Conservation (phyloP, 2,797 vertebrate genomes). For the Sebastes hopkinsi region DNA sequence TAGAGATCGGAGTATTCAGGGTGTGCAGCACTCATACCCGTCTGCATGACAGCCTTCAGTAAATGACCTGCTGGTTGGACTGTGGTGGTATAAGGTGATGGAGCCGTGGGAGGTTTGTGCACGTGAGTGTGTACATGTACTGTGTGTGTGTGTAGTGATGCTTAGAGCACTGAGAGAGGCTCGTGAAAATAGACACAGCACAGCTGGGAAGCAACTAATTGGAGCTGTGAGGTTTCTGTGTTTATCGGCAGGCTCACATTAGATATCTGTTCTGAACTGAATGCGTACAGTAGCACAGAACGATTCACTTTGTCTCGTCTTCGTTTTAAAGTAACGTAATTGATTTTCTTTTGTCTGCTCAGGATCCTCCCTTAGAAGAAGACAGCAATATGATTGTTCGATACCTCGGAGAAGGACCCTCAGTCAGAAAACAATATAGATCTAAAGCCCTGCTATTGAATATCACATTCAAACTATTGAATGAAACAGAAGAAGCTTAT, state of each 20-base stretch:
- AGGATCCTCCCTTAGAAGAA: neutral
- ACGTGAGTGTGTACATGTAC: neutral
- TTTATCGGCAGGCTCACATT: neutral
- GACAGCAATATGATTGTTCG: neutral
- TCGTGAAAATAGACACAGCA: neutral
- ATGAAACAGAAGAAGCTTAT: neutral
- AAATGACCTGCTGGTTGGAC: neutral
- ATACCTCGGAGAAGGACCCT: neutral
- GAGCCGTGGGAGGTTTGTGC: neutral
- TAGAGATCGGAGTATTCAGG: neutral
- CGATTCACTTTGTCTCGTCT: neutral
- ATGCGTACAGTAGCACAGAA: neutral
- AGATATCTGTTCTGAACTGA: neutral
- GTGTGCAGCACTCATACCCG: neutral
- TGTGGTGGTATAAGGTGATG: neutral
- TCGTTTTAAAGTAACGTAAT: neutral
- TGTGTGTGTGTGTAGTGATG: neutral
- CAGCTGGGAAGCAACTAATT: constrained; percentile 38
- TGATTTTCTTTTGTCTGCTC: neutral
- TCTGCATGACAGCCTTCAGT: neutral
- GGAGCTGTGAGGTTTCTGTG: constrained; percentile 4
- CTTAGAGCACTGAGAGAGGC: neutral
- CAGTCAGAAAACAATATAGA: neutral
- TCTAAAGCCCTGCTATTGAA: neutral
- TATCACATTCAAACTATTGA: neutral